Evolutionary conservation across 2,888 invertebrate species (phyloP), one percentile per base, ranked within the genome.

Genomic region (Tetragnatha montana): DNA sequence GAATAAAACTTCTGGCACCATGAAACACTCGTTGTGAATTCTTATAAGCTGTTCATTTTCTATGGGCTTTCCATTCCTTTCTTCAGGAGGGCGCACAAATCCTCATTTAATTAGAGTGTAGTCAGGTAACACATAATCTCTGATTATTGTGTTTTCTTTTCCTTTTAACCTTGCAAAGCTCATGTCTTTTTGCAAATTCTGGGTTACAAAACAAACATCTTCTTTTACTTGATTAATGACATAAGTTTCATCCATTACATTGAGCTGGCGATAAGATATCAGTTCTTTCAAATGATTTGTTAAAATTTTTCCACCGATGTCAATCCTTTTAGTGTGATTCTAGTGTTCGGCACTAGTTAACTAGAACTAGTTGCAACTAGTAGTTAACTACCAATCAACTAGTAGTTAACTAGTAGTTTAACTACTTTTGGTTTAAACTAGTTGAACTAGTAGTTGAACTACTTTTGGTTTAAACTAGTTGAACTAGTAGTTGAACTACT

Each of bases 191-290:
- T 95, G 95, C 92, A 98, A 98, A 93, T 99, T 95, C 92, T 95
- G 95, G 0, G 98, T 96, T 0, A 99, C 98, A 94, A 96, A 99
- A 93, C 99, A 99, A 0, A 97, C 96, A 93, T 99, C 99, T 94
- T 99, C 99, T 93, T 99, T 99, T 0, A 96, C 97, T 94, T 99
- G 99, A 94, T 99, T 99, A 76, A 99, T 98, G 0, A 99, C 98
- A 94, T 97, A 98, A 0, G 98, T 98, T 94, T 99, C 99, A 93
- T 99, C 99, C 98, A 99, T 98, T 0, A 99, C 98, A 94, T 99
- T 98, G 75, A 99, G 94, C 93, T 99, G 99, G 73, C 96, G 95
- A 93, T 99, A 99, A 0, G 99, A 99, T 92, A 99, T 96, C 19
- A 99, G 95, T 94, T 99, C 99, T 93, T 99, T 99, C 76, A 99